A percentile compares a stretch with the other conserved stretches of the same genome.
These are phyloP conservation scores for Patiria pectinifera DNA, from an alignment of 53 echinoderm and acorn worm species.

Conservation along the genomic window DNA sequence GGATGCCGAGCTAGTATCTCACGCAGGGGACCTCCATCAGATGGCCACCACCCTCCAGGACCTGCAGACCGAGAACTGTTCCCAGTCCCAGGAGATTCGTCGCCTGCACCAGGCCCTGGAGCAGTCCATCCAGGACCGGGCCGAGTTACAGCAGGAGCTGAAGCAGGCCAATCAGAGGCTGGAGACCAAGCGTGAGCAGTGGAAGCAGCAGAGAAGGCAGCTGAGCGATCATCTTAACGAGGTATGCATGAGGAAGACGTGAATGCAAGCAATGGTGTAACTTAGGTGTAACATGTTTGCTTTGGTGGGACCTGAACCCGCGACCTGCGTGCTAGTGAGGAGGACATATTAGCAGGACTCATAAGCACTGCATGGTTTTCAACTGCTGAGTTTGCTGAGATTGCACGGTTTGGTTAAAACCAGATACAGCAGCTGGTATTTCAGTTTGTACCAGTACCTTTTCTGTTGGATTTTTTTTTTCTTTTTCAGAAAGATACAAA, in stretches of 20 bases:
- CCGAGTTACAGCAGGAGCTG: constrained; percentile 40
- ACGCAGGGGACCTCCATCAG: constrained; percentile 32
- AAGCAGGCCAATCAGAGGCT: constrained; percentile 18
- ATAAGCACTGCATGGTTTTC: too few species aligned
- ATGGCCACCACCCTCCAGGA: constrained; percentile 29
- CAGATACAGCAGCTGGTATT: too few species aligned
- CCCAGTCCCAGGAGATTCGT: constrained; percentile 35
- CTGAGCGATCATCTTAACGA: constrained; percentile 32
- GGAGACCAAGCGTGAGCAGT: constrained; percentile 19
- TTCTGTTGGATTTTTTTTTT: too few species aligned
- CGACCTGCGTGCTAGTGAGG: too few species aligned
- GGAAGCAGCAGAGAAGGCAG: constrained; percentile 33
- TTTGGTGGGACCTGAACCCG: too few species aligned
- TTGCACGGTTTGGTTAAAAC: too few species aligned
- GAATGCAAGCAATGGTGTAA: too few species aligned
- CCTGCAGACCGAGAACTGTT: constrained; percentile 19
- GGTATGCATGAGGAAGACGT: not conserved
- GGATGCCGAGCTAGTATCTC: constrained; percentile 27
- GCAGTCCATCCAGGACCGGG: constrained; percentile 9
- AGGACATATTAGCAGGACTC: too few species aligned
- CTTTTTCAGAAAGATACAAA: too few species aligned
- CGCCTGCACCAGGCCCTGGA: constrained; percentile 26
- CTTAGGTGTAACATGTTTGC: too few species aligned
- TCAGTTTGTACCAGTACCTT: too few species aligned
- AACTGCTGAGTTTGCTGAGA: too few species aligned